Evolutionary conservation across 2,888 invertebrate genomes (phyloP).

Genomic region (Netelia inedita): DNA sequence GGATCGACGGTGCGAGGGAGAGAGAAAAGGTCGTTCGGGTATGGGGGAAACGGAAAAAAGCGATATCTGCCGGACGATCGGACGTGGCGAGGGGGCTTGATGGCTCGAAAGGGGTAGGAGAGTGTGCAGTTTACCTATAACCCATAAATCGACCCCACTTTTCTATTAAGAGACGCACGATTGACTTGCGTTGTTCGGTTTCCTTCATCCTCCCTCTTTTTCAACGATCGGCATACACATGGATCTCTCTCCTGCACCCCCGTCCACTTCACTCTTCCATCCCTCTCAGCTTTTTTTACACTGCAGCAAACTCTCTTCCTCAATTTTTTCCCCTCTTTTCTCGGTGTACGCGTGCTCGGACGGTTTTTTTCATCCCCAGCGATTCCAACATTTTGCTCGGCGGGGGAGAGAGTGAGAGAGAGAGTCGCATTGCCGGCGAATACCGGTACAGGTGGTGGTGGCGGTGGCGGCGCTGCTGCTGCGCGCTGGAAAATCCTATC

Average conservation of each 20-base stretch:
- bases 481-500: constrained; percentile 48
- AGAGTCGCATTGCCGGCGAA: constrained; percentile 52
- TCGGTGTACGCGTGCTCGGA: constrained; percentile 27
- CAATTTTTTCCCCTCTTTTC: constrained; percentile 47
- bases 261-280: constrained; percentile 9
- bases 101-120: constrained; percentile 76
- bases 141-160: constrained; percentile 85
- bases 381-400: constrained; percentile 54
- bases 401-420: constrained; percentile 39
- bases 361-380: constrained; percentile 57
- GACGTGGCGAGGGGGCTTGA: constrained; percentile 73
- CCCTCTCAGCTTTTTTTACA: constrained; percentile 57
- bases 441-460: constrained; percentile 6
- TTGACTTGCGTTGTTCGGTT: constrained; percentile 84
- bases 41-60: constrained; percentile 76
- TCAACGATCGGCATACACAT: constrained; percentile 59
- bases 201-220: constrained; percentile 74
- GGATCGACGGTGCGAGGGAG: not conserved
- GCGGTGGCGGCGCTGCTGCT: constrained; percentile 25
- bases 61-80: constrained; percentile 80
- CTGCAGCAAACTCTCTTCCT: constrained; percentile 61
- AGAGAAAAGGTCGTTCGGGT: constrained; percentile 65
- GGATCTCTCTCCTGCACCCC: constrained; percentile 30
- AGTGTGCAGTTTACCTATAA: constrained; percentile 83
- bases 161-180: constrained; percentile 85